phyloP scores from a whole-genome alignment of 2,888 invertebrate species.

The Julus scanicus region DNA sequence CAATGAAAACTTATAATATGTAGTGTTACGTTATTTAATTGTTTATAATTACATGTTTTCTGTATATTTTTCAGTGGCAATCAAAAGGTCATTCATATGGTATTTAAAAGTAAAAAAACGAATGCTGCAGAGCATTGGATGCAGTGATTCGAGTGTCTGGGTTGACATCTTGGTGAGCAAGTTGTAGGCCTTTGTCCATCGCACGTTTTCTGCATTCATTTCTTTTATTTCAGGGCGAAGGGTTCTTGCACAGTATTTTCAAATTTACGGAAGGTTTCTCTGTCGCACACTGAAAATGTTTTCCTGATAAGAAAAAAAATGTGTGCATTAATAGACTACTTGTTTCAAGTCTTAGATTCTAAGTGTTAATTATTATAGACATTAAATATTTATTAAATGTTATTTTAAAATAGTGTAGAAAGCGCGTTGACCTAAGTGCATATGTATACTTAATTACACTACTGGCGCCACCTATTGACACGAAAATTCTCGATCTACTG shows the following conservation, averaged over 20 bases:
- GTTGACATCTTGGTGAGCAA: constrained; percentile 78
- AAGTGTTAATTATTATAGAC: neutral
- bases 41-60: neutral
- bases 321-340: neutral
- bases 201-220: neutral
- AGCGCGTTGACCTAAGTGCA: too few species aligned
- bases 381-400: too few species aligned
- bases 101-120: constrained; percentile 69
- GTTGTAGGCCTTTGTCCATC: constrained; percentile 70
- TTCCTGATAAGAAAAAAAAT: constrained; percentile 63
- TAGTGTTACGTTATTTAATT: neutral
- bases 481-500: too few species aligned
- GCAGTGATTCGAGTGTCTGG: constrained; percentile 80
- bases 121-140: constrained; percentile 78
- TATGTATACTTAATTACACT: too few species aligned
- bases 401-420: too few species aligned
- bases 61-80: neutral
- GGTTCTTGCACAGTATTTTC: constrained; percentile 65
- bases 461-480: too few species aligned
- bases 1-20: constrained; percentile 25
- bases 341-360: neutral
- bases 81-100: neutral
- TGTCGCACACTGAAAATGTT: constrained; percentile 62
- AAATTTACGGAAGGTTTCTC: constrained; percentile 63
- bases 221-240: constrained; percentile 59